Conservation (phyloP, 2,797 vertebrate species). For the Oceanodroma leucorhoa region DNA sequence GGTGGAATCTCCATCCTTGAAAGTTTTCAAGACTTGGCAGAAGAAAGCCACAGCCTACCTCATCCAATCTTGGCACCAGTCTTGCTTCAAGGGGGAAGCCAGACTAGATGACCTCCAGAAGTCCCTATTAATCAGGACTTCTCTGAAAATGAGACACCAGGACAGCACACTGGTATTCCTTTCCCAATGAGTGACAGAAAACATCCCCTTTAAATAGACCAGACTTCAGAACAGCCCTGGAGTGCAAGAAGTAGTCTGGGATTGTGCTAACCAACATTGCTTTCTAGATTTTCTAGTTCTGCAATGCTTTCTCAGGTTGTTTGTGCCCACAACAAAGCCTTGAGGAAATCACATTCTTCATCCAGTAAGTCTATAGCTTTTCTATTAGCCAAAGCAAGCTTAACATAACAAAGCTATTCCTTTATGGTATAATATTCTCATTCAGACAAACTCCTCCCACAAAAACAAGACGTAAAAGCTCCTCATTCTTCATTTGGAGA, state of each 20-base stretch:
- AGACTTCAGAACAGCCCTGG: not conserved
- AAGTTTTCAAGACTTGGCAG: not conserved
- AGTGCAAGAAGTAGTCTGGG: not conserved
- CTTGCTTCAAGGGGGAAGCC: not conserved
- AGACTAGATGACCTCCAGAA: not conserved
- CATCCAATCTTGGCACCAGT: not conserved
- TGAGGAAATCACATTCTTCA: not conserved
- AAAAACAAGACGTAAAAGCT: not conserved
- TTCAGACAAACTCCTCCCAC: not conserved
- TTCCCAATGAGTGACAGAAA: not conserved
- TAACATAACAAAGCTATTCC: not conserved
- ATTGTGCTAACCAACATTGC: not conserved
- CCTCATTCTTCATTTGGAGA: not conserved
- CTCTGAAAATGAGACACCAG: not conserved
- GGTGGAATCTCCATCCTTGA: not conserved
- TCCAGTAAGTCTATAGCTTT: not conserved
- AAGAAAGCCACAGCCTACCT: not conserved
- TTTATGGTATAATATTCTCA: not conserved
- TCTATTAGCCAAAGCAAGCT: not conserved
- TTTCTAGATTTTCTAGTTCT: not conserved
- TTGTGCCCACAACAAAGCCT: not conserved
- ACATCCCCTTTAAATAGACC: not conserved
- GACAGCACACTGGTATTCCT: not conserved
- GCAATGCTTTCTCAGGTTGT: not conserved
- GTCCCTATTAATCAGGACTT: not conserved